These are phyloP conservation scores for Odontophorus gujanensis DNA, from an alignment of 2,113 vertebrate genomes.

Conservation along the genomic window DNA sequence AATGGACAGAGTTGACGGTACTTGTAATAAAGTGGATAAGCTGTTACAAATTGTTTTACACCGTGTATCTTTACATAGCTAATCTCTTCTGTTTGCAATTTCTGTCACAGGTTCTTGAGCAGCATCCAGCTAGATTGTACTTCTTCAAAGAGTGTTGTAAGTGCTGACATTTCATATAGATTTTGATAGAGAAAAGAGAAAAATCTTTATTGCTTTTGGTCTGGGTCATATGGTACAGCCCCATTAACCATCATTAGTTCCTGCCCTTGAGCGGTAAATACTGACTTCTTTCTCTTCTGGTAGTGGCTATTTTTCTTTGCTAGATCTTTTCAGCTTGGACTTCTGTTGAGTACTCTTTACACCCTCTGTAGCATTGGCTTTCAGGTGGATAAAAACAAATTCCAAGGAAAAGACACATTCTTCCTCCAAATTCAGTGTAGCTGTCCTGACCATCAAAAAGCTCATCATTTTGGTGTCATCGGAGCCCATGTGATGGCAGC, in stretches of 20 bases:
- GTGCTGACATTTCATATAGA: background rate
- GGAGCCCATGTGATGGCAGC: background rate
- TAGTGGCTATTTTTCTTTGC: background rate
- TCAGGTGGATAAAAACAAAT: background rate
- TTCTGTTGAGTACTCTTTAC: background rate
- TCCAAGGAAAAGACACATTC: background rate
- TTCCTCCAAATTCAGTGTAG: background rate
- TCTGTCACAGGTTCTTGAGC: background rate
- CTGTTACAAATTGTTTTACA: conserved; percentile 11
- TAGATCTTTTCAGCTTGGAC: background rate
- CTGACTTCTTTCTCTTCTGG: background rate
- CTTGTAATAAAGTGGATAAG: conserved; percentile 40
- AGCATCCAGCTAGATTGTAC: background rate
- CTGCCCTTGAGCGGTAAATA: background rate
- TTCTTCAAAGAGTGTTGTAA: background rate
- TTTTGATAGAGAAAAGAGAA: background rate
- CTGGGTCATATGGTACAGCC: background rate
- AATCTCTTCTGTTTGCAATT: background rate
- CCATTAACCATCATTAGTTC: background rate
- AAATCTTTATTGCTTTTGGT: background rate
- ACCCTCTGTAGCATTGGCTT: background rate
- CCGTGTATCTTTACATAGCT: background rate
- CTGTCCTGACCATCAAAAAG: background rate
- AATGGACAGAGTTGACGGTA: conserved; percentile 33
- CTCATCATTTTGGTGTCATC: background rate